A percentile compares a stretch with the other conserved stretches of the same genome.
These are phyloP conservation scores for Watsonalla binaria DNA, from an alignment of 2,888 invertebrate species.

Conservation along the genomic window DNA sequence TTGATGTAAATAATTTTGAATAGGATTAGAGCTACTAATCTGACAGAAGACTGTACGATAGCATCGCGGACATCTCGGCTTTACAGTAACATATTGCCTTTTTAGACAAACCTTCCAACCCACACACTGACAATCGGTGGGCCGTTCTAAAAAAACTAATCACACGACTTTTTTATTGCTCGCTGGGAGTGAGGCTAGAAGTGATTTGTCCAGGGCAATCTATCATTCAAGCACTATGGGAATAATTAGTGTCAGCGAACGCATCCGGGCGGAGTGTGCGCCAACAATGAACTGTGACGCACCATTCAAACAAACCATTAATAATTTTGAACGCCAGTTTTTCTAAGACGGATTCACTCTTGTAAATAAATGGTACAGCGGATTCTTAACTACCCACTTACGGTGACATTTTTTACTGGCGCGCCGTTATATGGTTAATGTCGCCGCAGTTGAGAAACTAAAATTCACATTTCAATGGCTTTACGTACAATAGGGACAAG, in stretches of 20 bases:
- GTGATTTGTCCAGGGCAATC: constrained; percentile 77
- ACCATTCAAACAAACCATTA: constrained; percentile 77
- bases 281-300: constrained; percentile 73
- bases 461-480: not conserved
- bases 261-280: constrained; percentile 69
- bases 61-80: constrained; percentile 42
- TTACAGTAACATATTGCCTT: constrained; percentile 59
- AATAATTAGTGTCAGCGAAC: constrained; percentile 77
- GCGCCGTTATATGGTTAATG: constrained; percentile 55
- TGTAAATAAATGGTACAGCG: constrained; percentile 74
- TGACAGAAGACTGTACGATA: constrained; percentile 54
- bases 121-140: constrained; percentile 55
- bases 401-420: constrained; percentile 65
- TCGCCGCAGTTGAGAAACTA: constrained; percentile 24
- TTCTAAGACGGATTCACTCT: constrained; percentile 72
- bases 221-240: constrained; percentile 76
- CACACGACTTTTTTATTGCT: constrained; percentile 66
- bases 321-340: constrained; percentile 74
- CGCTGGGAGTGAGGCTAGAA: constrained; percentile 58
- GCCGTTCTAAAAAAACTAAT: constrained; percentile 61
- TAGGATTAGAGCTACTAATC: constrained; percentile 52
- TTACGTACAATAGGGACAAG: not conserved
- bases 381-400: constrained; percentile 74
- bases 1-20: constrained; percentile 45
- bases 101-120: constrained; percentile 50